Conservation (phyloP, 2,797 vertebrate genomes). For the Crypturellus tataupa region DNA sequence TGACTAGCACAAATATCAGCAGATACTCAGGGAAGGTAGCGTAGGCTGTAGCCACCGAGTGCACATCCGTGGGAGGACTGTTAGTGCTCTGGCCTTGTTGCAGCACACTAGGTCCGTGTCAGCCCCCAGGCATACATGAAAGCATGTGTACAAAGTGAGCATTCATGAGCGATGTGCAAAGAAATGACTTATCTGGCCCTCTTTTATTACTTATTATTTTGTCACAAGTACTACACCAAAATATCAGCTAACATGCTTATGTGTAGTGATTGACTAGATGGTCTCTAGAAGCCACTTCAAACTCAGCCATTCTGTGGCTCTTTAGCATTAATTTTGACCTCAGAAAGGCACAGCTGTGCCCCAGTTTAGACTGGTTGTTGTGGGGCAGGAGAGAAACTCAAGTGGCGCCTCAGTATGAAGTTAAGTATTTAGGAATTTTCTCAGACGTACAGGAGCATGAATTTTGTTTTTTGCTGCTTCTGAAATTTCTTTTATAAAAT, state of each 20-base stretch:
- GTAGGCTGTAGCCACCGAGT: not conserved
- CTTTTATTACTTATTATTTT: not conserved
- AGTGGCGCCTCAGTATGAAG: rapidly evolving
- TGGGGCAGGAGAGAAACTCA: not conserved
- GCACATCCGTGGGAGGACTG: not conserved
- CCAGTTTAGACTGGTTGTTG: not conserved
- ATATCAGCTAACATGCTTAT: not conserved
- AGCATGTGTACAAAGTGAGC: not conserved
- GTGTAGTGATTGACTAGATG: too few relatives aligned
- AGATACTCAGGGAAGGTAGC: not conserved
- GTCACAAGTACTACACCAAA: not conserved
- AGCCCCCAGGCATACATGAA: not conserved
- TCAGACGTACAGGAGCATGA: not conserved
- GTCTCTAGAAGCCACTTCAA: too few relatives aligned
- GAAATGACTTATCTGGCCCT: not conserved
- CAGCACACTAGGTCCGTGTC: not conserved
- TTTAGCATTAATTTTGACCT: not conserved
- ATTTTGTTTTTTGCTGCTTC: not conserved
- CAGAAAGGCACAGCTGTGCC: not conserved
- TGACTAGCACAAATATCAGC: not conserved
- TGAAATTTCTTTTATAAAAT: not conserved
- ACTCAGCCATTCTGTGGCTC: too few relatives aligned
- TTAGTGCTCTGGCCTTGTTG: not conserved
- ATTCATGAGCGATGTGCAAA: not conserved
- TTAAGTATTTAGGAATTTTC: not conserved